Base-by-base conservation (phyloP, 2,888 invertebrate genomes). In the Stenurella melanura region DNA sequence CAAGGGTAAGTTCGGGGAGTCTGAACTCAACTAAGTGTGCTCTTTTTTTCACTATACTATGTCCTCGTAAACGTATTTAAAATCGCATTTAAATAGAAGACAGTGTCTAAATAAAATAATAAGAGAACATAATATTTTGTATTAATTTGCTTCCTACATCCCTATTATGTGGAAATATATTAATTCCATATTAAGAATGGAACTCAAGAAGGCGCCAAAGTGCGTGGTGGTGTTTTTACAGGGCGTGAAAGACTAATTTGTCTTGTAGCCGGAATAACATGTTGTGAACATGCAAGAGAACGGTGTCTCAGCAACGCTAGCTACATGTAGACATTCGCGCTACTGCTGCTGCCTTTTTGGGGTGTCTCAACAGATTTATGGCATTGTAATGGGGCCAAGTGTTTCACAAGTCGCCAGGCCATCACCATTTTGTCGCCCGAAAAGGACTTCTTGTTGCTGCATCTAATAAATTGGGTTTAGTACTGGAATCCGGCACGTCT, bases 381-480 rank as follows among this genome's bases (percentile, higher is more conserved):
- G 91, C 90, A 89, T 90, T 90, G 91, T 92, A 91, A 91, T 92
- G 91, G 92, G 91, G 91, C 91, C 91, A 92, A 92, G 91, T 91
- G 91, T 90, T 91, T 92, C 91, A 90, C 91, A 90, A 91, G 91
- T 91, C 91, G 91, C 90, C 91, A 89, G 90, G 89, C 91, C 91
- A 91, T 91, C 91, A 91, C 91, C 91, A 90, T 91, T 90, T 91
- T 91, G 91, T 91, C 90, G 90, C 90, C 90, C 87, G 85, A 70
- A 84, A 86, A 87, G 86, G 86, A 73, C 87, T 88, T 87, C 88
- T 88, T 89, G 88, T 89, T 88, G 87, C 86, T 86, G 85, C 87
- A 87, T 88, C 87, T 88, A 89, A 89, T 90, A 89, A 90, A 89
- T 89, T 87, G 89, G 89, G 86, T 88, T 89, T 87, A 87, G 82